Percentiles rank a stretch among this genome's conserved stretches.
phyloP scores from a whole-genome alignment of 1,140 invertebrate genomes.

The Metopolophium dirhodum region DNA sequence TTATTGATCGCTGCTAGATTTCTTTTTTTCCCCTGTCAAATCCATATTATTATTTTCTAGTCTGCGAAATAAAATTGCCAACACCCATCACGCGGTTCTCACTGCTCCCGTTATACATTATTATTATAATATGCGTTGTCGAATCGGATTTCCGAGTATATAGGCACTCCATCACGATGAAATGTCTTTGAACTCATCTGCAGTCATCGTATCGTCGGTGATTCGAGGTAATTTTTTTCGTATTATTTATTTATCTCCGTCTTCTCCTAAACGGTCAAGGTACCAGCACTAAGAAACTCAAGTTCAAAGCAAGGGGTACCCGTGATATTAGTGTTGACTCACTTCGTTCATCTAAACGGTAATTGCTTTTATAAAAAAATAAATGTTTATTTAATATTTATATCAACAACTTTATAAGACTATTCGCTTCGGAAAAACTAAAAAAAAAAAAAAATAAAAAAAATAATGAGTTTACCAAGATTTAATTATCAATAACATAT shows the following conservation, averaged over 20 bases:
- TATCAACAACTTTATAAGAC: background rate
- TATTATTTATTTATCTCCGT: background rate
- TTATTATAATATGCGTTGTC: background rate
- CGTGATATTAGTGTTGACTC: too few species aligned
- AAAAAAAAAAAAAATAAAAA: too few species aligned
- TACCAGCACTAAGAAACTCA: background rate
- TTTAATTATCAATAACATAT: too few species aligned
- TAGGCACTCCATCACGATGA: background rate
- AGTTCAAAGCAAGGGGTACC: background rate
- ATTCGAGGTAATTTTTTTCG: background rate
- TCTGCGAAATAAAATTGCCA: background rate
- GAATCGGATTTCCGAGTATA: background rate
- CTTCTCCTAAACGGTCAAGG: background rate
- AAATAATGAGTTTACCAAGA: too few species aligned
- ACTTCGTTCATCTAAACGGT: background rate
- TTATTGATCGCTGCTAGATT: background rate
- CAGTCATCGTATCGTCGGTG: background rate
- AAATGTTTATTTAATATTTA: background rate
- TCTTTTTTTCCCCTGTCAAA: background rate
- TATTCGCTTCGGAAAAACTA: too few species aligned
- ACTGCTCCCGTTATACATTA: background rate
- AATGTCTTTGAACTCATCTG: conserved; percentile 4
- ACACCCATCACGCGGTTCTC: background rate
- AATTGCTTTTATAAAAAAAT: background rate
- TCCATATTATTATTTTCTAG: background rate